Evolutionary conservation across 2,113 vertebrate genomes (phyloP), one percentile per base, ranked within the genome.

Genomic region (Tautogolabrus adspersus): DNA sequence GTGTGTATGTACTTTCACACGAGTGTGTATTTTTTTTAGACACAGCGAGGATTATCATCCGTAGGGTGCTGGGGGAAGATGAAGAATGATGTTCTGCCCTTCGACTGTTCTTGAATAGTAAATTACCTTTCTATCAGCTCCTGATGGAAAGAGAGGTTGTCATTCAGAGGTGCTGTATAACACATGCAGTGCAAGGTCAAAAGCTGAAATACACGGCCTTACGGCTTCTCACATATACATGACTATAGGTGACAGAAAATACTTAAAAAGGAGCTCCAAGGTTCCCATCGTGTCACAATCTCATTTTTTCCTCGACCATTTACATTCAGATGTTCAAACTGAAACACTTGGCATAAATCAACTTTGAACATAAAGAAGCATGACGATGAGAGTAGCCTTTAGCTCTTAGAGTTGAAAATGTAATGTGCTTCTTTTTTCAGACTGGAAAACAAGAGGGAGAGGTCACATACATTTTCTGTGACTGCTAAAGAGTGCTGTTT

Each of bases 41-140:
- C 49, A 64, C 79, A 62, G 67, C 16, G 0, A 44, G 65, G 59
- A 47, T 72, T 70, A 66, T 87, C 37, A 34, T 87, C 72, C 68
- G 73, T 15, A n/a, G 61, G 63, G 52, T 65, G 46, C 67, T 21
- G 40, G 67, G 64, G 64, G 73, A 66, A 80, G 66, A 84, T 78
- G 75, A 84, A 84, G 59, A 83, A 83, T 68, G 81, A 82, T 56
- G 73, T 60, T 76, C 49, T 85, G 85, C 82, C 87, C 85, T 85
- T 85, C 79, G 77, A 8, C 69, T 71, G 71, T 57, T 79, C 71
- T 88, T 86, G 83, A 85, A 84, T 79, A 66, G 57, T 65, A 78
- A 86, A 83, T 75, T 66, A 72, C 46, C 42, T 26, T 9, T 82
- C 58, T 63, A 75, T 79, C 77, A 63, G 62, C 46, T 64, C 40